Conservation (phyloP, 2,113 vertebrate genomes). For the Neolamprologus brichardi region DNA sequence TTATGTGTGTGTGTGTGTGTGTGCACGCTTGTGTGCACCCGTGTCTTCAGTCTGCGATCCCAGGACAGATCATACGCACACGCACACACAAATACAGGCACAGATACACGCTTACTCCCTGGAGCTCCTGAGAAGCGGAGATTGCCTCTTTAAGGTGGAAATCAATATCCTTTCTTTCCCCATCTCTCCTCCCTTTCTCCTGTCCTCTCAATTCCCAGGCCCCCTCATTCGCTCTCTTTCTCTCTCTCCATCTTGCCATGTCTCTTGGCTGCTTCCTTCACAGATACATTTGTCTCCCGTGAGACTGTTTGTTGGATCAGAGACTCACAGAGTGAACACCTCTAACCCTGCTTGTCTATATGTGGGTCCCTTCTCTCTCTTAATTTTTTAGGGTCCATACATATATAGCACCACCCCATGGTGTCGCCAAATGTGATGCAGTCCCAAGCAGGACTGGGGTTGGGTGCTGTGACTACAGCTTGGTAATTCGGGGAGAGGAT, state of each 20-base stretch:
- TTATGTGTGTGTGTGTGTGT: background rate
- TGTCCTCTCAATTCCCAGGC: slow-evolving; percentile 50
- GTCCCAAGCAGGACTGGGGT: background rate
- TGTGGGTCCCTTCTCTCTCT: background rate
- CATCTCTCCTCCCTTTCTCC: slow-evolving; percentile 43
- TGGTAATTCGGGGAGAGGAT: background rate
- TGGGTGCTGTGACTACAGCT: background rate
- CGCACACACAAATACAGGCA: slow-evolving; percentile 4
- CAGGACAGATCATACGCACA: slow-evolving; percentile 13
- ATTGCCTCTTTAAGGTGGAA: slow-evolving; percentile 68
- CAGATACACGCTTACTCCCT: slow-evolving; percentile 30
- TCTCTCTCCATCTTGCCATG: background rate
- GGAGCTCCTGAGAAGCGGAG: slow-evolving; percentile 37
- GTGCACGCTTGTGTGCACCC: background rate
- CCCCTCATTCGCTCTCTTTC: background rate
- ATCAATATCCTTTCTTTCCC: slow-evolving; percentile 65
- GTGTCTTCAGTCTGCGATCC: slow-evolving; percentile 9
- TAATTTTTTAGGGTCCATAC: slow-evolving; percentile 29
- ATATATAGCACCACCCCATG: slow-evolving; percentile 63
- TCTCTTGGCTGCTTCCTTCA: slow-evolving; percentile 13
- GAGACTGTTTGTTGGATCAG: slow-evolving; percentile 7
- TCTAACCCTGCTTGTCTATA: background rate
- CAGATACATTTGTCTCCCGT: slow-evolving; percentile 9
- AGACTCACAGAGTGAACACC: background rate
- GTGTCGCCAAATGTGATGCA: slow-evolving; percentile 25